Evolutionary conservation across 2,888 invertebrate species (phyloP), one percentile per base, ranked within the genome.

Genomic region (Lydus trimaculatus): DNA sequence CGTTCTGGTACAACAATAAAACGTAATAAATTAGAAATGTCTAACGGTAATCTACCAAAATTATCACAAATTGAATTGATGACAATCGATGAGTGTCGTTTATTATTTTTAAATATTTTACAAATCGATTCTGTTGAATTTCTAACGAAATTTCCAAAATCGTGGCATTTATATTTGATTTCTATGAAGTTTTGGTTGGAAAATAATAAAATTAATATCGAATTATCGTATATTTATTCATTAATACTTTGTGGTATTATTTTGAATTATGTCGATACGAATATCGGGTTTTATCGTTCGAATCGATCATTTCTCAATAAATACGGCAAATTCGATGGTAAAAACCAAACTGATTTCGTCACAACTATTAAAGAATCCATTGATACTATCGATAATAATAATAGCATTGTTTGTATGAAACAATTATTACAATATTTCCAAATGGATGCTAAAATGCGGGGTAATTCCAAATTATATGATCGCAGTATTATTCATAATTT

Each of bases 161-260:
- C 88, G 73, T 91, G 91, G 87, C 88, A 87, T 79, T 75, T 92
- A 36, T 89, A 87, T 76, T 84, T 91, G 75, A 84, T 89, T 43
- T 82, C 88, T 17, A 76, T 91, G 1, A 81, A 90, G 2, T 92
- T 89, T 86, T 91, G 92, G 88, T 85, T 76, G 52, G 80, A 71
- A 80, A 86, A 84, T 83, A 85, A 83, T 76, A 78, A 83, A 69
- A 84, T 87, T 0, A 71, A 83, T 48, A 80, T 87, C 25, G 85
- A 83, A 8, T 80, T 80, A 64, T 79, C 82, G 63, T 87, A 90
- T 79, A 74, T 91, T 15, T 88, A 90, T 77, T 87, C 91, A 68
- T 70, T 92, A 52, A 78, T 91, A 28, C 78, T 92, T 28, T 87
- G 89, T 72, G 87, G 88, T 65, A 84, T 91, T 71, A 85, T 89